A percentile compares a stretch with the other conserved stretches of the same genome.
These are phyloP conservation scores for Prionailurus bengalensis DNA, from an alignment of 2,113 vertebrate species.

Conservation along the genomic window DNA sequence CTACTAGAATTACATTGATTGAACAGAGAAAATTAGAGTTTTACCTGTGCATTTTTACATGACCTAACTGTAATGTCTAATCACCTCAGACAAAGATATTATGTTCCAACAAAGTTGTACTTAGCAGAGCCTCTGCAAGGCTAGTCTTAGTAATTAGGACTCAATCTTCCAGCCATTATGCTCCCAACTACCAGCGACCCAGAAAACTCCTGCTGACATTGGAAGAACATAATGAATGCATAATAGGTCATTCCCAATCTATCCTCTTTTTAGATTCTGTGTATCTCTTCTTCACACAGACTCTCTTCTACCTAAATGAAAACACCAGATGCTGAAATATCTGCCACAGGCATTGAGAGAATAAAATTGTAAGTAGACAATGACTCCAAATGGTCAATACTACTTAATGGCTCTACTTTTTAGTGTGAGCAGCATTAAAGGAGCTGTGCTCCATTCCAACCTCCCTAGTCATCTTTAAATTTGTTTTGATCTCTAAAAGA, in stretches of 20 bases:
- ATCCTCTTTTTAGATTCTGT: neutral
- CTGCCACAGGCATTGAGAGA: neutral
- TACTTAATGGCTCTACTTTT: neutral
- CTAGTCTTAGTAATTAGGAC: slow-evolving; percentile 47
- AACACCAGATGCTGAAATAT: slow-evolving; percentile 27
- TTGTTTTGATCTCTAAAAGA: slow-evolving; percentile 30
- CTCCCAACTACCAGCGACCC: neutral
- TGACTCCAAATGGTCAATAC: neutral
- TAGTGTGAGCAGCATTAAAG: neutral
- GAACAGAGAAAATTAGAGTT: slow-evolving; percentile 44
- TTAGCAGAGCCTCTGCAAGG: neutral
- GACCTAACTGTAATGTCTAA: slow-evolving; percentile 40
- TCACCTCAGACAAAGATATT: slow-evolving; percentile 47
- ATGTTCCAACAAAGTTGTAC: slow-evolving; percentile 8
- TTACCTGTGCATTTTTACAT: slow-evolving; percentile 30
- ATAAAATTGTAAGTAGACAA: neutral
- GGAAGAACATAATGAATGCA: slow-evolving; percentile 8
- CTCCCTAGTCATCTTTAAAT: neutral
- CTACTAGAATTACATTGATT: slow-evolving; percentile 21
- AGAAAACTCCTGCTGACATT: slow-evolving; percentile 59
- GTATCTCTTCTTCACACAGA: neutral
- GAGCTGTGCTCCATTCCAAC: neutral
- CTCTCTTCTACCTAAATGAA: slow-evolving; percentile 27
- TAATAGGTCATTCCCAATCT: neutral
- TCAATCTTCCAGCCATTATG: slow-evolving; percentile 47